Conservation (phyloP, 30 jellyfish, hydroid and myxozoan genomes). For the Rhopilema esculentum region DNA sequence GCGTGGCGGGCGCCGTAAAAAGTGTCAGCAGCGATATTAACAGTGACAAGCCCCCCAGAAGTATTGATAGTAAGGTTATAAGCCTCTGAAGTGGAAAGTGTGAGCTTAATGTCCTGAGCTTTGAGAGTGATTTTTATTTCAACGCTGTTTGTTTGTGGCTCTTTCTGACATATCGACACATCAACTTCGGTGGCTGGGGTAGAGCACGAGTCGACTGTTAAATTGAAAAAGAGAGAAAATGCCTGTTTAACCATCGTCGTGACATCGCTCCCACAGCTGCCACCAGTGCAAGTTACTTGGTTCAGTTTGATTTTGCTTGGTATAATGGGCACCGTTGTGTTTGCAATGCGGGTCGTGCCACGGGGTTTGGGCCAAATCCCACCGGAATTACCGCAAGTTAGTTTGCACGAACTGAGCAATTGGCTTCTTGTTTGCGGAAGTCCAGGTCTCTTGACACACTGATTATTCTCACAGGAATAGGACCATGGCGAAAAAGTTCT, state of each 20-base stretch:
- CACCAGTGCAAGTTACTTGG: slow-evolving; percentile 15
- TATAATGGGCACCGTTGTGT: slow-evolving; percentile 30
- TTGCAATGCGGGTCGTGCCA: slow-evolving; percentile 3
- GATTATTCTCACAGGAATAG: slow-evolving; percentile 44
- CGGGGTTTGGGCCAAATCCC: slow-evolving; percentile 88
- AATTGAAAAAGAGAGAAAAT: slow-evolving; percentile 15
- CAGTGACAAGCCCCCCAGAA: slow-evolving; percentile 5
- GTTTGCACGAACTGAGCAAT: slow-evolving; percentile 68
- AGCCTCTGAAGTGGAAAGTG: slow-evolving; percentile 72
- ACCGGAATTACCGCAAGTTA: slow-evolving; percentile 76
- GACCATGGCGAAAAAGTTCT: slow-evolving; percentile 66
- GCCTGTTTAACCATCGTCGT: slow-evolving; percentile 15
- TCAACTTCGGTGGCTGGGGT: slow-evolving; percentile 21
- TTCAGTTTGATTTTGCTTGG: slow-evolving; percentile 33
- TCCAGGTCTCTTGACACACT: slow-evolving; percentile 50
- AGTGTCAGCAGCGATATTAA: slow-evolving; percentile 53
- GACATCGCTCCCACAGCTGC: slow-evolving; percentile 10
- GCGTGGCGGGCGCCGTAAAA: slow-evolving; percentile 92
- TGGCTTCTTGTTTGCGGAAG: slow-evolving; percentile 26
- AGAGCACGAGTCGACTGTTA: slow-evolving; percentile 25
- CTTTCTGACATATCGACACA: slow-evolving; percentile 29
- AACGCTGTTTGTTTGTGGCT: slow-evolving; percentile 14
- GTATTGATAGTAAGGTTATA: slow-evolving; percentile 47
- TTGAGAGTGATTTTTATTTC: slow-evolving; percentile 22
- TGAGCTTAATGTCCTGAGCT: slow-evolving; percentile 37